Conservation (phyloP, 1,140 invertebrate species). For the Microplitis mediator region DNA sequence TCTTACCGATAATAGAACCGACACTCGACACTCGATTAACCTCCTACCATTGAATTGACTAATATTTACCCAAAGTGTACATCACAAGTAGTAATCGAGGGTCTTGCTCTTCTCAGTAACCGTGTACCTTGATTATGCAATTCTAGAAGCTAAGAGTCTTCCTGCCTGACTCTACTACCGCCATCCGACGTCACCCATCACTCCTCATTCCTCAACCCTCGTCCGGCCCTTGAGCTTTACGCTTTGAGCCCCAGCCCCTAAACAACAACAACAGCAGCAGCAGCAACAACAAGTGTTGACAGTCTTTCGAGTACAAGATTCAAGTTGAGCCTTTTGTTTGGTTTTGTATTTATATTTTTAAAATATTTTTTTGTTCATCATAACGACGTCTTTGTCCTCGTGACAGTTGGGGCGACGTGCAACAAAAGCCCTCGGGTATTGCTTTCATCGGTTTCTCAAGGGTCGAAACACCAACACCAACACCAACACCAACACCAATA, state of each 20-base stretch:
- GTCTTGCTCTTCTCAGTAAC: conserved; percentile 23
- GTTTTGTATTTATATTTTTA: not conserved
- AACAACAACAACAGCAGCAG: too few species aligned
- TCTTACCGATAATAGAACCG: not conserved
- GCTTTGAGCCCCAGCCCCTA: too few species aligned
- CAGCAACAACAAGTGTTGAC: not conserved
- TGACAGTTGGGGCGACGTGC: too few species aligned
- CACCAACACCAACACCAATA: not conserved
- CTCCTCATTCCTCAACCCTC: too few species aligned
- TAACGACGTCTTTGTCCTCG: too few species aligned
- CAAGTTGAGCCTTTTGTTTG: too few species aligned
- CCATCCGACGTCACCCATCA: conserved; percentile 10
- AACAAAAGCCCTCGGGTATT: too few species aligned
- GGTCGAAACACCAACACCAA: not conserved
- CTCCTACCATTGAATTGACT: conserved; percentile 26
- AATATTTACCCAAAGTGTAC: conserved; percentile 30
- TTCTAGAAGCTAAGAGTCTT: conserved; percentile 21
- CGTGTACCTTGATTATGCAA: conserved; percentile 31
- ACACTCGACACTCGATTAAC: conserved; percentile 30
- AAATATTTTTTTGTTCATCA: too few species aligned
- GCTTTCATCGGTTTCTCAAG: not conserved
- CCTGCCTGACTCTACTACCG: not conserved
- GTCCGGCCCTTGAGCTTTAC: too few species aligned
- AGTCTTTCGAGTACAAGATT: not conserved
- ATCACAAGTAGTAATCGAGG: conserved; percentile 14